Evolutionary conservation across 2,113 vertebrate genomes (phyloP).

Genomic region (human (Homo sapiens)): DNA sequence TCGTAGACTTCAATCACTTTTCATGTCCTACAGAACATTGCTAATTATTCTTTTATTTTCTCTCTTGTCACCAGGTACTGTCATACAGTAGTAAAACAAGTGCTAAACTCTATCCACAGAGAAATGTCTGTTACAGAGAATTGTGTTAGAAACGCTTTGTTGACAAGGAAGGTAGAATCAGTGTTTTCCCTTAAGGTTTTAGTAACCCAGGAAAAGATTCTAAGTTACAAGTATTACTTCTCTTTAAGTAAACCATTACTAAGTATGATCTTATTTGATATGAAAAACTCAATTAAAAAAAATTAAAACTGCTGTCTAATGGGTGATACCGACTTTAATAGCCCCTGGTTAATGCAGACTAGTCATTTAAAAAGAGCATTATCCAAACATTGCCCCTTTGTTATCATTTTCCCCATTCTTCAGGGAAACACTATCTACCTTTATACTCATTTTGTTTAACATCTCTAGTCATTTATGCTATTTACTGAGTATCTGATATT

Average conservation of each 20-base stretch:
- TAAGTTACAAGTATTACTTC: background rate
- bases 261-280: constrained; percentile 42
- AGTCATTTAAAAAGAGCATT: background rate
- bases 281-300: background rate
- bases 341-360: background rate
- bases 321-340: background rate
- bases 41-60: constrained; percentile 8
- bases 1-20: background rate
- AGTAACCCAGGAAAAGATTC: background rate
- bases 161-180: background rate
- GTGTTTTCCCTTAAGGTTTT: background rate
- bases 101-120: background rate
- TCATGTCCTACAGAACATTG: background rate
- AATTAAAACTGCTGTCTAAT: constrained; percentile 40
- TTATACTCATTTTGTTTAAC: constrained; percentile 57
- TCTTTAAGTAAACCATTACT: constrained; percentile 46
- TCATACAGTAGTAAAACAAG: background rate
- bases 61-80: constrained; percentile 12
- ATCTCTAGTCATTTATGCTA: constrained; percentile 40
- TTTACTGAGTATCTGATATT: constrained; percentile 56
- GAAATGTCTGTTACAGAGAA: background rate
- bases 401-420: constrained; percentile 25
- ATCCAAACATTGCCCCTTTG: constrained; percentile 35
- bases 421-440: constrained; percentile 55
- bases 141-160: background rate